These are phyloP conservation scores for Cecidostiba fungosa DNA, from an alignment of 2,888 invertebrate species.

Conservation along the genomic window DNA sequence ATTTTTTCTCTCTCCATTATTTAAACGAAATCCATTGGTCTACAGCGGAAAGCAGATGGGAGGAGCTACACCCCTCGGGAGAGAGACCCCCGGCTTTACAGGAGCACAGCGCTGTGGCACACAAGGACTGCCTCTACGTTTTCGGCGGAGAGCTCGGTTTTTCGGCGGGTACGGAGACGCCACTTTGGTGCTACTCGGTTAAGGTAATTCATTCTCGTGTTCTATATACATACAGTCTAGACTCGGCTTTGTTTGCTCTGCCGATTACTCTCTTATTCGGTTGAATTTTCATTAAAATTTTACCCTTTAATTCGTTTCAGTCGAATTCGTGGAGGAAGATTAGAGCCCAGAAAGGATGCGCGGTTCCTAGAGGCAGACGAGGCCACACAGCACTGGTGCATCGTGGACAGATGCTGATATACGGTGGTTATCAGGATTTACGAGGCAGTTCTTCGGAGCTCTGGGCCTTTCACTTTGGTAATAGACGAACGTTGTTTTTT, in stretches of 20 bases:
- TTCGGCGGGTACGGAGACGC: conserved; percentile 88
- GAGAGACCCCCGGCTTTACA: conserved; percentile 90
- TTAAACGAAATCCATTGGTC: background rate
- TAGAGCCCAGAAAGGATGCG: conserved; percentile 82
- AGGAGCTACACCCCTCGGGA: conserved; percentile 86
- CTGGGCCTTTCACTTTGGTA: conserved; percentile 94
- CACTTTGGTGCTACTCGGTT: conserved; percentile 92
- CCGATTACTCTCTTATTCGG: background rate
- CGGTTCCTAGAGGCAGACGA: conserved; percentile 88
- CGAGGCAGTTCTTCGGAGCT: conserved; percentile 91
- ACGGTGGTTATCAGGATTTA: conserved; percentile 93
- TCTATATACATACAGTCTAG: background rate
- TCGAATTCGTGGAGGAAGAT: conserved; percentile 84
- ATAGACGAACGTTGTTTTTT: conserved; percentile 60
- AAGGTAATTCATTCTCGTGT: conserved; percentile 81
- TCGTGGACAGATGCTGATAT: conserved; percentile 89
- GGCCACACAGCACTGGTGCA: conserved; percentile 92
- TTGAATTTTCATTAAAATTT: background rate
- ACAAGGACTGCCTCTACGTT: conserved; percentile 88
- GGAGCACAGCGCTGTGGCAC: conserved; percentile 91
- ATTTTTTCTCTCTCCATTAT: background rate
- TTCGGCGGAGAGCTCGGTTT: conserved; percentile 94
- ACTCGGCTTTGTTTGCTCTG: background rate
- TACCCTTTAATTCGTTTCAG: conserved; percentile 75
- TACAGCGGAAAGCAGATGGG: conserved; percentile 88